Evolutionary conservation across 2,888 invertebrate genomes (phyloP).

Genomic region (Xylocampa areola): DNA sequence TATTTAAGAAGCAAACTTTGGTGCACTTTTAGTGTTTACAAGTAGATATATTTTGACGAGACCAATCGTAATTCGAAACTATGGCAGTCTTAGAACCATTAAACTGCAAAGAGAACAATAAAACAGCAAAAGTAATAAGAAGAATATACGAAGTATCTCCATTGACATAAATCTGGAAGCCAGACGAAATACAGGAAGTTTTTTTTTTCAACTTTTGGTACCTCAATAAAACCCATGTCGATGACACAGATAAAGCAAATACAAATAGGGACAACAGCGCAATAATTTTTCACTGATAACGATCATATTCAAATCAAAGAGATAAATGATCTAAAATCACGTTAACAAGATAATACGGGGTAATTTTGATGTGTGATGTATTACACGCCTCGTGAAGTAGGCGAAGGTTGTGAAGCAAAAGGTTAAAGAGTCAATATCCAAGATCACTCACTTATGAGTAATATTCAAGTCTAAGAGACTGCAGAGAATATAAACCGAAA

Average conservation of each 20-base stretch:
- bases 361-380: constrained; percentile 63
- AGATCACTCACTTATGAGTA: constrained; percentile 51
- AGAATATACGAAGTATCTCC: too few relatives aligned
- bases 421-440: constrained; percentile 55
- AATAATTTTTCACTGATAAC: constrained; percentile 45
- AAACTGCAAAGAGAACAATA: too few relatives aligned
- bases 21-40: too few relatives aligned
- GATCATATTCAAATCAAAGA: constrained; percentile 53
- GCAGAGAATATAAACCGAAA: neutral
- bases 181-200: too few relatives aligned
- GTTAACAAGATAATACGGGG: constrained; percentile 60
- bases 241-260: constrained; percentile 10
- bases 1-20: too few relatives aligned
- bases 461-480: constrained; percentile 13
- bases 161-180: too few relatives aligned
- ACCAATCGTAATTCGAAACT: too few relatives aligned
- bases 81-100: too few relatives aligned
- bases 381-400: constrained; percentile 54
- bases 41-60: too few relatives aligned
- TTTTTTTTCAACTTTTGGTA: too few relatives aligned
- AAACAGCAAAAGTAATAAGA: too few relatives aligned
- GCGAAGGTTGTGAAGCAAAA: constrained; percentile 59
- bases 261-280: constrained; percentile 18
- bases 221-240: too few relatives aligned
- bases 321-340: constrained; percentile 55